Conservation (phyloP, 2,888 invertebrate species). For the Deroplatys truncata region DNA sequence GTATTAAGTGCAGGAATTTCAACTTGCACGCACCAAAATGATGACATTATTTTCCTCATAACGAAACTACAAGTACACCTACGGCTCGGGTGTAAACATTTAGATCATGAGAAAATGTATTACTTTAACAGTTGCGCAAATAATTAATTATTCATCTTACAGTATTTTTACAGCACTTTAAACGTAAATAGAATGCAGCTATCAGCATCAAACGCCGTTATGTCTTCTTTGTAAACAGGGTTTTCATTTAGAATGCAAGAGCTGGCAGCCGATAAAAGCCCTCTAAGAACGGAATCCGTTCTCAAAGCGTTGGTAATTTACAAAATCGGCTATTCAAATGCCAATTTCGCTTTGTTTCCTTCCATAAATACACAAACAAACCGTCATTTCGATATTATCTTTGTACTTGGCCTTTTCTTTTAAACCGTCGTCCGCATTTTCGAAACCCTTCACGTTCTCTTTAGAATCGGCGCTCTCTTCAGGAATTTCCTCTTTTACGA, state of each 20-base stretch:
- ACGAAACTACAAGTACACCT: too few species aligned
- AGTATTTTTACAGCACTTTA: too few species aligned
- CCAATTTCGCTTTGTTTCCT: neutral
- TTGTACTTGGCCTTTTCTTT: neutral
- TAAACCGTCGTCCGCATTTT: neutral
- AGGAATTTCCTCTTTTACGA: neutral
- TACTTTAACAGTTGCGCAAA: too few species aligned
- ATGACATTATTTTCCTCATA: too few species aligned
- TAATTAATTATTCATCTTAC: too few species aligned
- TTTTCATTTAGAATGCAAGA: neutral
- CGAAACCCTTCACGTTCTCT: too few species aligned
- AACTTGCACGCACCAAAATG: too few species aligned
- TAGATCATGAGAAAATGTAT: too few species aligned
- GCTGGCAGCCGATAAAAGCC: neutral
- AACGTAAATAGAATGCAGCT: too few species aligned
- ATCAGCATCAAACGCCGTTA: too few species aligned
- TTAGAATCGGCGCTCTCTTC: neutral
- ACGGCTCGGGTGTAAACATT: too few species aligned
- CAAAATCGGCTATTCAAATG: neutral
- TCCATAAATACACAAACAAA: neutral
- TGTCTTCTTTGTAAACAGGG: neutral
- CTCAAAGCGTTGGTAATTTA: neutral
- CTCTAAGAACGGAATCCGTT: neutral
- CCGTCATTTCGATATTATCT: neutral
- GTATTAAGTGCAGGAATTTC: too few species aligned